Evolutionary conservation across 2,797 vertebrate genomes (phyloP).

Genomic region (Neosalanx taihuensis): DNA sequence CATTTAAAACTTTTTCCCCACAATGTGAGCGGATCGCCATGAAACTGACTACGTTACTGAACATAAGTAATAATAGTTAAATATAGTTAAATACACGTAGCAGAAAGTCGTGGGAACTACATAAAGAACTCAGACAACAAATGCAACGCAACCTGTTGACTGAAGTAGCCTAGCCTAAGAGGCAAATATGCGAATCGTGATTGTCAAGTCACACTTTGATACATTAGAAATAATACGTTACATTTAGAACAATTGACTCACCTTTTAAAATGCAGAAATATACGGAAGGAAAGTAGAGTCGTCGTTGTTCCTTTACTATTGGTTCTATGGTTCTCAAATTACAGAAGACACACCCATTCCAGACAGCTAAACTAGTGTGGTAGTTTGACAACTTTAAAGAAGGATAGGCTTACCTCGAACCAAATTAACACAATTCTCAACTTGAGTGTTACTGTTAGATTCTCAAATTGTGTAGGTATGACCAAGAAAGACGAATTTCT

Average conservation of each 20-base stretch:
- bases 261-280: slow-evolving; percentile 48
- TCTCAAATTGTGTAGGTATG: background rate
- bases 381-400: slow-evolving; percentile 13
- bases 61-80: background rate
- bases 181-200: background rate
- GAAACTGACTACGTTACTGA: background rate
- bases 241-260: slow-evolving; percentile 47
- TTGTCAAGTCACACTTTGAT: background rate
- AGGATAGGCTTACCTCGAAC: slow-evolving; percentile 10
- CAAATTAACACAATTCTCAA: slow-evolving; percentile 22
- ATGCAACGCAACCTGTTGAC: background rate
- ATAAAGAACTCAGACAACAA: background rate
- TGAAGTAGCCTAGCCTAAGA: background rate
- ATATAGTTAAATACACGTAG: background rate
- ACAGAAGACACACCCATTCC: slow-evolving; percentile 49
- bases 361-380: slow-evolving; percentile 17
- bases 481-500: slow-evolving; percentile 34
- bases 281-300: slow-evolving; percentile 44
- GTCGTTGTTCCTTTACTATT: slow-evolving; percentile 40
- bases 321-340: slow-evolving; percentile 51
- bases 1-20: background rate
- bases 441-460: background rate
- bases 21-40: background rate
- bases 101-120: background rate
- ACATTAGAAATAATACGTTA: background rate